Conservation (phyloP, 2,888 invertebrate genomes). For the Euplexia lucipara region DNA sequence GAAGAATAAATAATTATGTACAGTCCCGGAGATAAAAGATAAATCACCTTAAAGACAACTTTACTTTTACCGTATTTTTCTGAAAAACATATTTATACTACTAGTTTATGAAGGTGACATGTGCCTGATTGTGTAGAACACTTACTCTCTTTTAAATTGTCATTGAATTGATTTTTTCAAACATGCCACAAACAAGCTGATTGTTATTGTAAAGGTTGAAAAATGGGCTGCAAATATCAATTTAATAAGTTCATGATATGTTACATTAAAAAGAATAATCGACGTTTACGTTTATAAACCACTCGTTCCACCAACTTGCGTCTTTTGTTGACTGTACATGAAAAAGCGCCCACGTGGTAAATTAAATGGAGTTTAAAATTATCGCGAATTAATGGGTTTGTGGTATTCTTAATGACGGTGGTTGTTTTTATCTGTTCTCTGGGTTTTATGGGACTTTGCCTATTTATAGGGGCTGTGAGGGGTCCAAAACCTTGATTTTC, state of each 20-base stretch:
- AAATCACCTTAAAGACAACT: not conserved
- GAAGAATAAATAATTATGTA: not conserved
- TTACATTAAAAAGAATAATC: no score
- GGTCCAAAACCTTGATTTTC: not conserved
- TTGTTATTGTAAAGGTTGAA: no score
- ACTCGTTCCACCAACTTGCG: not conserved
- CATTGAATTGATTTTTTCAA: no score
- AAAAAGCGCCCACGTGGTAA: slow-evolving; percentile 13
- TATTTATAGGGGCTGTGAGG: not conserved
- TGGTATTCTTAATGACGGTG: not conserved
- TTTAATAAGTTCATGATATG: no score
- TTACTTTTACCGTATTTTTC: not conserved
- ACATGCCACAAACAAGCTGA: no score
- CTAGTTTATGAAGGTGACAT: no score
- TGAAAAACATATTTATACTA: no score
- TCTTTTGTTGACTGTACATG: slow-evolving; percentile 23
- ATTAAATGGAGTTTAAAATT: slow-evolving; percentile 31
- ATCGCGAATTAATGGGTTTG: slow-evolving; percentile 32
- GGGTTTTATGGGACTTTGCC: not conserved
- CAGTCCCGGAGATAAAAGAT: not conserved
- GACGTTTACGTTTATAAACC: no score
- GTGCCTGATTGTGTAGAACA: no score
- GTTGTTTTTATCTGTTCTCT: slow-evolving; percentile 13
- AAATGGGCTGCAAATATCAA: no score
- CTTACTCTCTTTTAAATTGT: no score